phyloP scores from a whole-genome alignment of 2,113 vertebrate genomes.

The Hirundichthys speculiger region DNA sequence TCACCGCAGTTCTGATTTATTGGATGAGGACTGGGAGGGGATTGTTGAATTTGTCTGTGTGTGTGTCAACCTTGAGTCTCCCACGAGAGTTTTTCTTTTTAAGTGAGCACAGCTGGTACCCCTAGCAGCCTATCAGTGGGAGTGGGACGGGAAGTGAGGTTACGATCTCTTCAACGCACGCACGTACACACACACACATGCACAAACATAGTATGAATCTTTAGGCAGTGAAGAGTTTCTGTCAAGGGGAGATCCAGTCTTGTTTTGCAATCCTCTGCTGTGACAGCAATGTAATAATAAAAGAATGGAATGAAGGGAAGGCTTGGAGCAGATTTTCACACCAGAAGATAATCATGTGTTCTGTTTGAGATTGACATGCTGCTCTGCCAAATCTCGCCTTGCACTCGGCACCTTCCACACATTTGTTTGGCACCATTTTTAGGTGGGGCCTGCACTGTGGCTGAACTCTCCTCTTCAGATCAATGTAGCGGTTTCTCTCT shows the following conservation, averaged over 20 bases:
- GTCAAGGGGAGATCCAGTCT: conserved; percentile 29
- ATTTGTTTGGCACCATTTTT: conserved; percentile 32
- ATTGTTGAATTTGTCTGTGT: conserved; percentile 52
- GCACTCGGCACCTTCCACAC: conserved; percentile 14
- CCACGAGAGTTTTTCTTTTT: conserved; percentile 44
- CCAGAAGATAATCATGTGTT: conserved; percentile 43
- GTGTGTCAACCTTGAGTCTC: conserved; percentile 48
- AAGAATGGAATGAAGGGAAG: conserved; percentile 39
- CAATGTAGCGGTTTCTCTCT: conserved; percentile 43
- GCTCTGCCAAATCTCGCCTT: conserved; percentile 15
- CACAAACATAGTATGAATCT: neutral
- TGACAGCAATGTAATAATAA: conserved; percentile 33
- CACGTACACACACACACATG: neutral
- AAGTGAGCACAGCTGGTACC: conserved; percentile 75
- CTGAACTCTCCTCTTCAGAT: conserved; percentile 57
- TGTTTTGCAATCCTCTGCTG: conserved; percentile 22
- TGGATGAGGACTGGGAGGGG: conserved; percentile 65
- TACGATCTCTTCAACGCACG: conserved; percentile 31
- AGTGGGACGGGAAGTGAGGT: conserved; percentile 73
- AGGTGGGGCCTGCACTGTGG: conserved; percentile 54
- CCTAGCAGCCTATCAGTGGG: conserved; percentile 57
- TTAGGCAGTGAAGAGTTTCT: conserved; percentile 26
- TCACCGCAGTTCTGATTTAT: conserved; percentile 70
- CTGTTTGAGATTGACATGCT: conserved; percentile 32
- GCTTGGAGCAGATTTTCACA: conserved; percentile 33